Evolutionary conservation across 2,888 invertebrate species (phyloP), one percentile per base, ranked within the genome.

Genomic region (Caenorhabditis auriculariae): DNA sequence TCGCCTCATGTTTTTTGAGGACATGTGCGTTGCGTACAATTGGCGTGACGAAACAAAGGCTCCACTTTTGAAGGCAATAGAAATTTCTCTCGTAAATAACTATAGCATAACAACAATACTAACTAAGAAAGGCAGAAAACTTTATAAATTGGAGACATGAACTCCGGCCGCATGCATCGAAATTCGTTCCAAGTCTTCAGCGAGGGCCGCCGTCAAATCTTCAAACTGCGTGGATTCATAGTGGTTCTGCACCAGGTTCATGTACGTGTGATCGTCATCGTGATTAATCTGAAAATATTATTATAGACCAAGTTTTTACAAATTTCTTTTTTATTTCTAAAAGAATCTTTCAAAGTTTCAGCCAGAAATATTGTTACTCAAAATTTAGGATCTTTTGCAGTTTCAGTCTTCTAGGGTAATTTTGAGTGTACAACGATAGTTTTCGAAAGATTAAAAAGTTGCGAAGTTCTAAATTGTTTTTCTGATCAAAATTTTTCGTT

Each of bases 221-320:
- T 72, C 72, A 43, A 65, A 72, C 29, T 66, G 66, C 1, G 72
- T 72, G 5, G 65, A 69, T 19, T 70, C 67, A 32, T 53, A 44
- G 38, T 32, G 51, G 32, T 41, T 23, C 28, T 55, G 44, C 27
- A 53, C 60, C 23, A 69, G 45, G 26, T 72, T 72, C 53, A 72
- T 62, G 51, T 72, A 72, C 3, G 69, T 72, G 64, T 72, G 72
- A 44, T 72, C 62, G 57, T 52, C 42, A 7, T 41, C 15, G 9
- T 35, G 15, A 15, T 12, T 35, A 35, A n/a, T 28, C 51, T 48
- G 49, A 43, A 55, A 55, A n/a, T n/a, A 41, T 12, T n/a, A n/a
- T 12, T 12, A 12, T 35, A 15, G 35, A n/a, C 1, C n/a, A 35
- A 35, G 1, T 35, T 35, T 1, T 15, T n/a, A 35, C 12, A 15